Conservation (phyloP, 1,140 invertebrate species). For the Philaenus spumarius region DNA sequence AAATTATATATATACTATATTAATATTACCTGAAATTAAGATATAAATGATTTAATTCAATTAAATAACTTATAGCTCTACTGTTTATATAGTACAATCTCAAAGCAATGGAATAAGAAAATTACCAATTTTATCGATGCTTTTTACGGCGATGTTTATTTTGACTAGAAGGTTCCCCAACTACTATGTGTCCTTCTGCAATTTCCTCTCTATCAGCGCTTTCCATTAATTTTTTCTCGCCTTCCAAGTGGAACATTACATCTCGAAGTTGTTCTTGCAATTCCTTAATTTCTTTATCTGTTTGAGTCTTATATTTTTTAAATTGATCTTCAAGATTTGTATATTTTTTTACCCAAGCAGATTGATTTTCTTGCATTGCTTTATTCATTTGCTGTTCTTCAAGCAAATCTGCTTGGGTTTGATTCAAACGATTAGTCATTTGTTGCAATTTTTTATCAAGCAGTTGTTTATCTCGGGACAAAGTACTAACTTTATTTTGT, state of each 20-base stretch:
- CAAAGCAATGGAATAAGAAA: too few relatives aligned
- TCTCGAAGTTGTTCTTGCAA: constrained; percentile 89
- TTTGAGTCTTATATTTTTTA: constrained; percentile 45
- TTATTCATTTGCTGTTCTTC: constrained; percentile 74
- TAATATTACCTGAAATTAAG: too few relatives aligned
- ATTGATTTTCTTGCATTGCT: constrained; percentile 69
- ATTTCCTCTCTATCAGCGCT: constrained; percentile 57
- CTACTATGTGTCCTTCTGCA: constrained; percentile 58
- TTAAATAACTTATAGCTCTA: too few relatives aligned
- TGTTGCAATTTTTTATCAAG: constrained; percentile 26
- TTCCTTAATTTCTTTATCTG: constrained; percentile 68
- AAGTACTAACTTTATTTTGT: constrained; percentile 29
- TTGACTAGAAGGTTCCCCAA: constrained; percentile 36
- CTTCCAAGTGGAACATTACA: constrained; percentile 94
- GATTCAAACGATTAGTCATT: constrained; percentile 49
- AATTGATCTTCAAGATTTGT: constrained; percentile 55
- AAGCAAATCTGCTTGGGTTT: constrained; percentile 55
- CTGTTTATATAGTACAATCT: too few relatives aligned
- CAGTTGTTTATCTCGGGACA: constrained; percentile 24
- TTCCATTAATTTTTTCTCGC: constrained; percentile 50
- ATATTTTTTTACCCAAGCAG: constrained; percentile 64
- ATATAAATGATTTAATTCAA: too few relatives aligned
- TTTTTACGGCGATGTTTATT: background rate
- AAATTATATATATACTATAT: too few relatives aligned
- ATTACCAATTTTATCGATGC: too few relatives aligned